phyloP scores from a whole-genome alignment of 2,113 vertebrate genomes.

The Onychostruthus taczanowskii region DNA sequence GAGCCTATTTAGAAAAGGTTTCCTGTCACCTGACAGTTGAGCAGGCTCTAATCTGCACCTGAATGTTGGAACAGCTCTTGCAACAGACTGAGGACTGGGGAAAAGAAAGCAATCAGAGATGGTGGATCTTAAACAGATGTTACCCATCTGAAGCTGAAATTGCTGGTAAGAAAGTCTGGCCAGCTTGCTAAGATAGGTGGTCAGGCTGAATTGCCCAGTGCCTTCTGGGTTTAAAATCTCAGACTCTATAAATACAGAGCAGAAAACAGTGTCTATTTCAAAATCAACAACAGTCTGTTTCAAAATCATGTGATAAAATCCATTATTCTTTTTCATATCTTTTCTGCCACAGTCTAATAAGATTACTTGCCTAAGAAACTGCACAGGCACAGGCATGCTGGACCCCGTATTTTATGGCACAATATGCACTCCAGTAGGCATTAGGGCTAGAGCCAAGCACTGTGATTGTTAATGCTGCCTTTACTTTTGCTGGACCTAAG shows the following conservation, averaged over 20 bases:
- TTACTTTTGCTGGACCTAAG: not conserved
- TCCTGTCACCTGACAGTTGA: not conserved
- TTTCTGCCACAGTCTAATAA: not conserved
- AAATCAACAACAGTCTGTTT: not conserved
- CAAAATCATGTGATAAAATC: not conserved
- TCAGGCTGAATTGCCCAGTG: not conserved
- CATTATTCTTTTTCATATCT: not conserved
- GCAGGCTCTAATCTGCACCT: not conserved
- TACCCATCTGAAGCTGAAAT: not conserved
- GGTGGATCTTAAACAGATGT: not conserved
- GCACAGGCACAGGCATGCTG: not conserved
- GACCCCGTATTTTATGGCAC: not conserved
- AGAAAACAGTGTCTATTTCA: not conserved
- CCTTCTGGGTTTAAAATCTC: not conserved
- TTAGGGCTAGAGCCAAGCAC: not conserved
- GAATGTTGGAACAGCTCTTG: not conserved
- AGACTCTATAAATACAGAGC: not conserved
- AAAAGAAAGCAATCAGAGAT: not conserved
- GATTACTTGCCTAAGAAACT: not conserved
- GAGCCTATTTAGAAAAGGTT: not conserved
- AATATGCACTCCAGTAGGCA: not conserved
- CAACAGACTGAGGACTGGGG: not conserved
- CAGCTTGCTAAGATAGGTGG: not conserved
- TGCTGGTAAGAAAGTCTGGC: not conserved
- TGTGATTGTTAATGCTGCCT: not conserved